These are phyloP conservation scores for Gymnosoma rotundatum DNA, from an alignment of 2,888 invertebrate genomes.

Conservation along the genomic window DNA sequence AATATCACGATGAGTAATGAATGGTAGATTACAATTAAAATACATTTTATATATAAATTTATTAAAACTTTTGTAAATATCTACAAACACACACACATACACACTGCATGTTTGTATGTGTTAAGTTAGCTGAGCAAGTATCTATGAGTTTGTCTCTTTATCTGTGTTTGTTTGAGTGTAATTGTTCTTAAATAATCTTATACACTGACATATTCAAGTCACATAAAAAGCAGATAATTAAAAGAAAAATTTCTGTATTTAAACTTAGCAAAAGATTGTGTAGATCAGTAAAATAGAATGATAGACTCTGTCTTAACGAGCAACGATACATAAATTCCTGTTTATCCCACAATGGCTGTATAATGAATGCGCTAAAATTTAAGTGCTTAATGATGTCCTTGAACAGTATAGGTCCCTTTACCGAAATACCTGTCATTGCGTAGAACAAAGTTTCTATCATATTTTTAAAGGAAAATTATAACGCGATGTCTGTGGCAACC, in stretches of 20 bases:
- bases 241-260: slow-evolving; percentile 13
- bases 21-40: slow-evolving; percentile 68
- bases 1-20: slow-evolving; percentile 65
- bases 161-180: slow-evolving; percentile 13
- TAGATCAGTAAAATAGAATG: background rate
- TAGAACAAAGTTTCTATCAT: no score
- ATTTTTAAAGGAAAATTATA: no score
- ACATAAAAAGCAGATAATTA: slow-evolving; percentile 16
- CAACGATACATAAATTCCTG: no score
- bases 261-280: background rate
- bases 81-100: slow-evolving; percentile 2
- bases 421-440: no score
- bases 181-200: slow-evolving; percentile 35
- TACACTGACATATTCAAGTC: slow-evolving; percentile 18
- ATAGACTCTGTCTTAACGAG: no score
- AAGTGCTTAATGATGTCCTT: no score
- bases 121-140: slow-evolving; percentile 29
- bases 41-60: slow-evolving; percentile 53
- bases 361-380: no score
- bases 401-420: no score
- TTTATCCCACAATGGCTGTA: no score
- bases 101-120: slow-evolving; percentile 2
- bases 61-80: background rate
- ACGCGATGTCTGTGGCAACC: no score
- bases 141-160: slow-evolving; percentile 41